These are phyloP conservation scores for Chalcosyrphus nemorum DNA, from an alignment of 2,888 invertebrate species.

Conservation along the genomic window DNA sequence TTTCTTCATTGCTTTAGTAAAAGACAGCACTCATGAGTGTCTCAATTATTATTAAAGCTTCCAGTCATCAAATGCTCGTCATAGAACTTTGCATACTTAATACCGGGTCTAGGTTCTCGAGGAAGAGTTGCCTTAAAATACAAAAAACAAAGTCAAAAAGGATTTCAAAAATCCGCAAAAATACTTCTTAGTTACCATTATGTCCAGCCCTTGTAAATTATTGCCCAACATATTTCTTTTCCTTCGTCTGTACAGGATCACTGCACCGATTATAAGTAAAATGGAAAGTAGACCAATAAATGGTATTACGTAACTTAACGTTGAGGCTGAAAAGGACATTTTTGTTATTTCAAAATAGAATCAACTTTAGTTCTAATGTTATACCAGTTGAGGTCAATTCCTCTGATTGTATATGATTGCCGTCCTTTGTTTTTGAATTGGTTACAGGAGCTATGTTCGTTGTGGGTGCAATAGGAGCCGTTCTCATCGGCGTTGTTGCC, in stretches of 20 bases:
- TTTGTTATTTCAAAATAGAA: neutral
- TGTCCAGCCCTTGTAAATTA: slow-evolving; percentile 50
- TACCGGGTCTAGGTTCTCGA: slow-evolving; percentile 52
- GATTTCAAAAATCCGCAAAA: neutral
- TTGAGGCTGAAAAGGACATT: slow-evolving; percentile 29
- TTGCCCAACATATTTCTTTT: slow-evolving; percentile 22
- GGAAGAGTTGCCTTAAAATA: slow-evolving; percentile 35
- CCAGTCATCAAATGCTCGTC: slow-evolving; percentile 70
- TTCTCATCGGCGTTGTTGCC: neutral
- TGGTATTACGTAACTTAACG: slow-evolving; percentile 38
- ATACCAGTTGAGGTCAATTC: slow-evolving; percentile 37
- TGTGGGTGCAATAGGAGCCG: neutral
- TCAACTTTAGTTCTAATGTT: neutral
- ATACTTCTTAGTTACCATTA: slow-evolving; percentile 31
- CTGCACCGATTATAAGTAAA: slow-evolving; percentile 30
- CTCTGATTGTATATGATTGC: slow-evolving; percentile 14
- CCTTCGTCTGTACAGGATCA: slow-evolving; percentile 42
- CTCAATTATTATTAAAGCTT: slow-evolving; percentile 36
- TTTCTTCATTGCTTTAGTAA: no score
- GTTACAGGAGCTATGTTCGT: neutral
- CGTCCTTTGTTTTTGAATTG: slow-evolving; percentile 22
- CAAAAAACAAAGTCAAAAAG: neutral
- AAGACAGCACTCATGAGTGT: no score
- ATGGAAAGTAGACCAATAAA: slow-evolving; percentile 33
- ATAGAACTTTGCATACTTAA: slow-evolving; percentile 67